Evolutionary conservation across 2,113 vertebrate species (phyloP), one percentile per base, ranked within the genome.

Genomic region (Mastomys natalensis): DNA sequence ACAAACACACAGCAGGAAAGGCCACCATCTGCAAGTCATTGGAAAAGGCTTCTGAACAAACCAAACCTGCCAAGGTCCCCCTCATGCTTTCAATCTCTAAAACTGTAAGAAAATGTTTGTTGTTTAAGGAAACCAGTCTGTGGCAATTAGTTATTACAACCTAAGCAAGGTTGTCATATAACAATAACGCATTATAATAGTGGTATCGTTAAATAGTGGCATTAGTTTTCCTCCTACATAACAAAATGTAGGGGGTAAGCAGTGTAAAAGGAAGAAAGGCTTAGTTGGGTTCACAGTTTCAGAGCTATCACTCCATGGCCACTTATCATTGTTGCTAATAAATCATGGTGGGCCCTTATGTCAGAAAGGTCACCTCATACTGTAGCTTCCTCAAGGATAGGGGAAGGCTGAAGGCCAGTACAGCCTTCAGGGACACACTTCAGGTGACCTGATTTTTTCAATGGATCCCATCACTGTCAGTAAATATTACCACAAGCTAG

Each of bases 11-110:
- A 70, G 77, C 37, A 87, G 77, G 64, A 68, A 80, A 64, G 22
- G 17, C 17, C 29, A 11, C 13, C 19, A 5, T 53, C 34, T 55
- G 12, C 7, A 26, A 89, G 31, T 8, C 43, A 34, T 31, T 13
- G 19, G 91, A 74, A 81, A 37, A 89, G 80, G 58, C 43, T 78
- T 82, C 21, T 2, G 84, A 68, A 91, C 34, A 93, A 51, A 93
- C 3, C 72, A 85, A n/a, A 21, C 53, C 51, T 58, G 78, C 12
- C 34, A 81, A 55, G 34, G 48, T 31, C 68, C 53, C 10, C 37
- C 34, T 48, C 17, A 9, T 3, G 17, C 29, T 60, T 62, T 26
- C 66, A 73, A 8, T 5, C 8, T 74, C 51, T 26, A 73, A 26
- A 74, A 89, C 34, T 12, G 15, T 48, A 43, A 48, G 66, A 85